These are phyloP conservation scores for Aradus depressus DNA, from an alignment of 2,888 invertebrate genomes.

Conservation along the genomic window DNA sequence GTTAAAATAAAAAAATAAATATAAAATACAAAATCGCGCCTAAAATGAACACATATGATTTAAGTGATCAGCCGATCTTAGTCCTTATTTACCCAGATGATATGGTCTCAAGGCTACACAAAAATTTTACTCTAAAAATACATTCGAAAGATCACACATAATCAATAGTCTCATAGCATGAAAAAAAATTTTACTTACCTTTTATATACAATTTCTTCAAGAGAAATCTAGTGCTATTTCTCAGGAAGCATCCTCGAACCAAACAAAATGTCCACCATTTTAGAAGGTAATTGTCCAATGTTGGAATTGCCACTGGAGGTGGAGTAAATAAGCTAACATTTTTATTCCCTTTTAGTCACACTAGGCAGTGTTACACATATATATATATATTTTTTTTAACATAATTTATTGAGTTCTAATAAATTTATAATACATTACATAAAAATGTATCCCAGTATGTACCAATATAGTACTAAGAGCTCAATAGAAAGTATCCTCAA, in stretches of 20 bases:
- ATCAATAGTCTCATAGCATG: neutral
- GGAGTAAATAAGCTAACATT: slow-evolving; percentile 18
- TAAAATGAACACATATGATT: slow-evolving; percentile 21
- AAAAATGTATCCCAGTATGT: too few species aligned
- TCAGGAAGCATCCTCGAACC: slow-evolving; percentile 6
- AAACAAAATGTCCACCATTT: slow-evolving; percentile 19
- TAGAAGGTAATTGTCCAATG: slow-evolving; percentile 15
- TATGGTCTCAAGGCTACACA: slow-evolving; percentile 29
- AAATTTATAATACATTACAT: too few species aligned
- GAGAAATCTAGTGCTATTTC: slow-evolving; percentile 12
- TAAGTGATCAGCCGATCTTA: slow-evolving; percentile 29
- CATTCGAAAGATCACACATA: neutral
- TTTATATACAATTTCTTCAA: slow-evolving; percentile 5
- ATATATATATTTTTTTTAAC: too few species aligned
- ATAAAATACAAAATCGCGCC: slow-evolving; percentile 5
- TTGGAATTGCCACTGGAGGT: slow-evolving; percentile 12
- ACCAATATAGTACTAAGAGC: too few species aligned
- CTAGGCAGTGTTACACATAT: too few species aligned
- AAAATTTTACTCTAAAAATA: slow-evolving; percentile 18
- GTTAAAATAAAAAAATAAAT: neutral
- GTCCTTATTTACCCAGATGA: slow-evolving; percentile 29
- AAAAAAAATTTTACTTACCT: slow-evolving; percentile 6
- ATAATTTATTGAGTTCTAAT: too few species aligned
- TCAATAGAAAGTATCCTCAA: too few species aligned
- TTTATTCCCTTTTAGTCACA: too few species aligned